Conservation (phyloP, 1,140 invertebrate species). For the Drosophila oshimai region DNA sequence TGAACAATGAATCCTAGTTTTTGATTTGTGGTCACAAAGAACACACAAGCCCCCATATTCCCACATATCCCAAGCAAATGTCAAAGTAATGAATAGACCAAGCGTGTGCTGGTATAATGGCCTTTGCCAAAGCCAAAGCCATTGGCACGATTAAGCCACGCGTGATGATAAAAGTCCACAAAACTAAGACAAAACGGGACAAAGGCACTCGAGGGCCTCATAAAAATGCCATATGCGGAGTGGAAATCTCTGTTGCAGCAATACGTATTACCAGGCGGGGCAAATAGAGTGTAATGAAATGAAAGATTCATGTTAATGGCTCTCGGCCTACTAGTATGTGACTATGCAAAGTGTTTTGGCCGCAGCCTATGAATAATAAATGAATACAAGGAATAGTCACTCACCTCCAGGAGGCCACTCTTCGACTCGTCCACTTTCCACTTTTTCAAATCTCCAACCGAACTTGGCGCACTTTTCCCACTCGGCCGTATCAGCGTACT, state of each 20-base stretch:
- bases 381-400: constrained; percentile 1
- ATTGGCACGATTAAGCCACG: background rate
- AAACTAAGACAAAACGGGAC: background rate
- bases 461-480: constrained; percentile 10
- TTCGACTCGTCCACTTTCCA: constrained; percentile 15
- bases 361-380: constrained; percentile 31
- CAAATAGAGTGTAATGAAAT: constrained; percentile 26
- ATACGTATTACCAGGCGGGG: no score
- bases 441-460: constrained; percentile 34
- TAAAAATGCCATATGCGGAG: constrained; percentile 20
- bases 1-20: background rate
- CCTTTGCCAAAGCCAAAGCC: background rate
- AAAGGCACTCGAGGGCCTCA: constrained; percentile 12
- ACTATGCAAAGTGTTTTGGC: background rate
- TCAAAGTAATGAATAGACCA: background rate
- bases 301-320: constrained; percentile 31
- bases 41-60: background rate
- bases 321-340: background rate
- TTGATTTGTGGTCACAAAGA: constrained; percentile 1
- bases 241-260: constrained; percentile 22
- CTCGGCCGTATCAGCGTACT: no score
- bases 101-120: background rate
- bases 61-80: background rate
- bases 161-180: background rate
- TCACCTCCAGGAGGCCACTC: constrained; percentile 5